Conservation (phyloP, 1,140 invertebrate genomes). For the Drosophila pseudoananassae region DNA sequence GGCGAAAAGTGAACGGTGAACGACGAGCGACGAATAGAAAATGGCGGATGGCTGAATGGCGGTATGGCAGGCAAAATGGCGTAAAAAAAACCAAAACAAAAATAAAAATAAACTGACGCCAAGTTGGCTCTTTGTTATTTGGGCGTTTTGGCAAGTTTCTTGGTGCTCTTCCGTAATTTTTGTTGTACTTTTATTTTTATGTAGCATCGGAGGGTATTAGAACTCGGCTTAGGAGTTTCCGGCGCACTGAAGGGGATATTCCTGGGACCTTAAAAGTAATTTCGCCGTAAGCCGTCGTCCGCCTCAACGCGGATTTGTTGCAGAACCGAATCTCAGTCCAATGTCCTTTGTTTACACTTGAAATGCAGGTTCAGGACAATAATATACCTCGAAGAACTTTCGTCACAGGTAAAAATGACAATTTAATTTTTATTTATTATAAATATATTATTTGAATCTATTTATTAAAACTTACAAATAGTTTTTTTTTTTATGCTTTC, state of each 20-base stretch:
- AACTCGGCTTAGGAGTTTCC: constrained; percentile 48
- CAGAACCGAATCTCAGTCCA: background rate
- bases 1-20: constrained; percentile 17
- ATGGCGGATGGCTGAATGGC: background rate
- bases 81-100: background rate
- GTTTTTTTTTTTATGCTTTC: too few relatives aligned
- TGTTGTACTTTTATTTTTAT: constrained; percentile 21
- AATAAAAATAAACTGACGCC: constrained; percentile 36
- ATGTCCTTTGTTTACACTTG: background rate
- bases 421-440: too few relatives aligned
- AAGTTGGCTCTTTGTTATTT: constrained; percentile 58
- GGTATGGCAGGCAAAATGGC: background rate
- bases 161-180: constrained; percentile 19
- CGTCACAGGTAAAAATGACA: background rate
- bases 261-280: constrained; percentile 38
- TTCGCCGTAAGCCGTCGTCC: constrained; percentile 45
- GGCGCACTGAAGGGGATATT: constrained; percentile 41
- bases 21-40: background rate
- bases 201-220: constrained; percentile 35
- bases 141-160: constrained; percentile 51
- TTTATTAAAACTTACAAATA: too few relatives aligned
- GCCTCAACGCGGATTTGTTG: constrained; percentile 40
- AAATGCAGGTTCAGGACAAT: background rate
- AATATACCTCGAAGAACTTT: background rate
- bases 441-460: too few relatives aligned